Conservation (phyloP, 2,888 invertebrate genomes). For the Aspidiotus destructor region DNA sequence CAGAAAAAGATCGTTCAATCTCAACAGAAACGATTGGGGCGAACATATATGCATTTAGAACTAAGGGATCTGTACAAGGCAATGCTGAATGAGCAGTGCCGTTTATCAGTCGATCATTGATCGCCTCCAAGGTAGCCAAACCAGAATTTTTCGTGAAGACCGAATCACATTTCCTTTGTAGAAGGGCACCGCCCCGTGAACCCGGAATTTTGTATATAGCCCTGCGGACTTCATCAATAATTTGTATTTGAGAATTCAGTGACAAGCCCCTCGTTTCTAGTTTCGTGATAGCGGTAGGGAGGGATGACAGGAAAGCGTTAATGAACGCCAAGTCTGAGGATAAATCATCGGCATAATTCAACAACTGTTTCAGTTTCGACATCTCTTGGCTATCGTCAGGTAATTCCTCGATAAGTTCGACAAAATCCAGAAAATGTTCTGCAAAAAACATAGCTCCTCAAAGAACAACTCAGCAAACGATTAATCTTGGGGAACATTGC, state of each 20-base stretch:
- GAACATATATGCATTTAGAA: not conserved
- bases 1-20: not conserved
- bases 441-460: not conserved
- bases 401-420: not conserved
- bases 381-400: slow-evolving; percentile 1
- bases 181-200: not conserved
- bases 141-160: not conserved
- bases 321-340: too few relatives aligned
- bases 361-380: not conserved
- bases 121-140: not conserved
- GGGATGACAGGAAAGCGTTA: not conserved
- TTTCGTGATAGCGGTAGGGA: not conserved
- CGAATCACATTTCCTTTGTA: not conserved
- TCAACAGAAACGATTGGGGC: not conserved
- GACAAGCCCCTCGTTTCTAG: not conserved
- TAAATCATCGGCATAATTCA: not conserved
- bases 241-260: not conserved
- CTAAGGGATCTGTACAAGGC: not conserved
- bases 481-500: too few relatives aligned
- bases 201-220: not conserved
- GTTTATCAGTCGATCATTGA: not conserved
- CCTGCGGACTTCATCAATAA: not conserved
- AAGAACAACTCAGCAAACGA: too few relatives aligned
- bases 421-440: not conserved
- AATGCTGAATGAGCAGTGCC: not conserved